A percentile compares a stretch with the other conserved stretches of the same genome.
These are phyloP conservation scores for Python bivittatus DNA, from an alignment of 2,113 vertebrate species.

Conservation along the genomic window DNA sequence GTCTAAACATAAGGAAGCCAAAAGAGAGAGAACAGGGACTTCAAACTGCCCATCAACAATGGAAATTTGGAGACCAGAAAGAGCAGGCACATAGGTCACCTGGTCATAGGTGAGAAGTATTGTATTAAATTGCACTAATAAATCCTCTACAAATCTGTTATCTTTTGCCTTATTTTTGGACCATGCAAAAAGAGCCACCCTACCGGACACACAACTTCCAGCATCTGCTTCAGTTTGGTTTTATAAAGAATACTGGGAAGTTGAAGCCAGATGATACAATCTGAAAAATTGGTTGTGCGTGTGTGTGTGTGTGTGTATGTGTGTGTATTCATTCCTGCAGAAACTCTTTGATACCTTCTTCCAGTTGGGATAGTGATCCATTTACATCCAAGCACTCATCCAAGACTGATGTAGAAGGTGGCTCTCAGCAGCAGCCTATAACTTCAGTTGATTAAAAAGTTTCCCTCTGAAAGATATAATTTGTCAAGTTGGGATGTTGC, in stretches of 20 bases:
- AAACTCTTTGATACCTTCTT: neutral
- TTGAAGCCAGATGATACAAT: neutral
- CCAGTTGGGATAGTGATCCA: neutral
- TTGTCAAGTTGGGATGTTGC: neutral
- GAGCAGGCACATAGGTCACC: neutral
- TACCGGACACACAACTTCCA: neutral
- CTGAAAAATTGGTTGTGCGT: neutral
- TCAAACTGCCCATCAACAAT: neutral
- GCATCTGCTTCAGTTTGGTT: neutral
- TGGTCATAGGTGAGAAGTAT: neutral
- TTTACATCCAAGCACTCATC: neutral
- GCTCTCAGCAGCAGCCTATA: neutral
- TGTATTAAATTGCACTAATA: neutral
- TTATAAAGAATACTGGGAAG: neutral
- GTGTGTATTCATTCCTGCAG: neutral
- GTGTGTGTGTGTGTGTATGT: neutral
- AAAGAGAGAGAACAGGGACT: neutral
- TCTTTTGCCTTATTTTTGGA: neutral
- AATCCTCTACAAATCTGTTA: neutral
- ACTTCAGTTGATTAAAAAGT: conserved; percentile 23
- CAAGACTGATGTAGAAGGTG: conserved; percentile 10
- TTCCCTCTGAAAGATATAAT: neutral
- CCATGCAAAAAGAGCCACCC: neutral
- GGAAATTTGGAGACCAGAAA: neutral
- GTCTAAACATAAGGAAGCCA: neutral